Conservation (phyloP, 2,888 invertebrate species). For the Tolmerus cingulatus region DNA sequence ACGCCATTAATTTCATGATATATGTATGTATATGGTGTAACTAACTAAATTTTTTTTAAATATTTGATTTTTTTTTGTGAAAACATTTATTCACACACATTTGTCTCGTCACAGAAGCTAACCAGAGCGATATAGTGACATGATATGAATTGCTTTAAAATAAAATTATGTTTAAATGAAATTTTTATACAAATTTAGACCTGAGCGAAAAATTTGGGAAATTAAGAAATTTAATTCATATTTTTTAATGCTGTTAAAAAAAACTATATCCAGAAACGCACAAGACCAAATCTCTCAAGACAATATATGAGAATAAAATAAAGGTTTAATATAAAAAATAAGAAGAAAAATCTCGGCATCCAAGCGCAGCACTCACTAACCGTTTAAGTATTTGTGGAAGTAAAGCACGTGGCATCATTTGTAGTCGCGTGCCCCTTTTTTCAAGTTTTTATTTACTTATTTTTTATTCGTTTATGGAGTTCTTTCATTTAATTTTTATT, state of each 20-base stretch:
- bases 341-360: neutral
- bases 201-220: too few relatives aligned
- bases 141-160: too few relatives aligned
- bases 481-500: neutral
- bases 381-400: neutral
- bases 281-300: neutral
- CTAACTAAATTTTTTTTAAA: neutral
- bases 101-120: neutral
- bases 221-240: too few relatives aligned
- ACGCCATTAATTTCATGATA: neutral
- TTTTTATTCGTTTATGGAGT: too few relatives aligned
- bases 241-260: too few relatives aligned
- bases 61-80: neutral
- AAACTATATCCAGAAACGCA: neutral
- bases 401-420: neutral
- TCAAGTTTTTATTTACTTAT: neutral
- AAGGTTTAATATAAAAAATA: neutral
- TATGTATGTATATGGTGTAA: neutral
- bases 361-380: neutral
- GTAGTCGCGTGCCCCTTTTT: neutral
- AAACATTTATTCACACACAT: neutral
- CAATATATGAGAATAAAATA: neutral
- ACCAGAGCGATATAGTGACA: neutral
- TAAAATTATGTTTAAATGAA: too few relatives aligned
- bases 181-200: too few relatives aligned